Conservation (phyloP, 2,888 invertebrate genomes). For the Linnaemya vulpina region DNA sequence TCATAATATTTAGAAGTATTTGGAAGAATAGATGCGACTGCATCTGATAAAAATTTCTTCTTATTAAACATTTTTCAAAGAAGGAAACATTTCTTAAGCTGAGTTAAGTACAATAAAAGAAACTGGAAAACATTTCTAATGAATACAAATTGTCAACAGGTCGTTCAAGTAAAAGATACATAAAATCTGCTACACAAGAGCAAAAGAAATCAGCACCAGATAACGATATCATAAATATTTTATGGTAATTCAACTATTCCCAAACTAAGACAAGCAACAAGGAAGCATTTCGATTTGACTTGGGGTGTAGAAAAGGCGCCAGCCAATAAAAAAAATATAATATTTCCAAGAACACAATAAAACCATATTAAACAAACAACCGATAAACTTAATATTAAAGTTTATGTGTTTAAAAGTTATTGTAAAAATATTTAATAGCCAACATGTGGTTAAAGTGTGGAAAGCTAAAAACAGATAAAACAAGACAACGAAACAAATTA, state of each 20-base stretch:
- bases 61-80: background rate
- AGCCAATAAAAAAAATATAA: constrained; percentile 8
- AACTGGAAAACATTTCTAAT: constrained; percentile 75
- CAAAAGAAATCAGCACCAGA: constrained; percentile 2
- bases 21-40: background rate
- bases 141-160: constrained; percentile 82
- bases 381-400: constrained; percentile 27
- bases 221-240: constrained; percentile 54
- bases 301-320: constrained; percentile 67
- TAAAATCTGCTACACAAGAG: background rate
- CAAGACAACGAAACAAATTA: constrained; percentile 44
- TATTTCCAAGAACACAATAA: constrained; percentile 12
- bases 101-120: constrained; percentile 41
- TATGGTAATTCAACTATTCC: constrained; percentile 53
- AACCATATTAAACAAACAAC: background rate
- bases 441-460: constrained; percentile 55
- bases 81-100: constrained; percentile 45
- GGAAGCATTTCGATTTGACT: constrained; percentile 47
- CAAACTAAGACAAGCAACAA: constrained; percentile 4
- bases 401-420: constrained; percentile 43
- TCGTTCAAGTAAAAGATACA: constrained; percentile 64
- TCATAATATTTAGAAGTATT: constrained; percentile 10
- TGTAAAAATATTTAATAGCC: constrained; percentile 41
- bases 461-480: constrained; percentile 40
- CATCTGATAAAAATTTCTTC: constrained; percentile 4